Percentiles rank a stretch among this genome's conserved stretches.
Evolutionary conservation across 2,888 invertebrate genomes (phyloP).

Genomic region (Eulithis testata): DNA sequence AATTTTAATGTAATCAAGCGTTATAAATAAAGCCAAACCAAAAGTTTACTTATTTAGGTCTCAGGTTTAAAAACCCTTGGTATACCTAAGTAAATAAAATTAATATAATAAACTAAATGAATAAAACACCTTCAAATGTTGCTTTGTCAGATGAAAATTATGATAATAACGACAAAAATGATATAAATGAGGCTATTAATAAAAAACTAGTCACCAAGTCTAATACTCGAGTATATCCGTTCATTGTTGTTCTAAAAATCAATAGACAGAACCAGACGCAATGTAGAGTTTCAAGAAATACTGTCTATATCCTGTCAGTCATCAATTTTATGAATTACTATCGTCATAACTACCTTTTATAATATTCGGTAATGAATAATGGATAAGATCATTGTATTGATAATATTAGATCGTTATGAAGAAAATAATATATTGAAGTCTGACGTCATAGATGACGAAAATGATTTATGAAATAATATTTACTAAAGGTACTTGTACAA

Average conservation of each 20-base stretch:
- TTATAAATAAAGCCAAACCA: neutral
- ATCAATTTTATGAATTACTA: constrained; percentile 20
- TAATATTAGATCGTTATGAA: no score
- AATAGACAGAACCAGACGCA: constrained; percentile 7
- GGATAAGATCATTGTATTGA: constrained; percentile 6
- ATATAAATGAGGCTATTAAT: neutral
- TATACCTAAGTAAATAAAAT: no score
- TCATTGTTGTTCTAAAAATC: constrained; percentile 23
- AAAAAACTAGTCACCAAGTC: neutral
- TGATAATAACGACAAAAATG: neutral
- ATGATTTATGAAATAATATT: no score
- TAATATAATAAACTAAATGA: no score
- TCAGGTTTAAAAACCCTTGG: no score
- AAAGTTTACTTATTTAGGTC: no score
- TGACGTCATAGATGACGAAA: no score
- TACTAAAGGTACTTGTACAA: no score
- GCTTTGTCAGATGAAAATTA: neutral
- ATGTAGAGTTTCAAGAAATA: constrained; percentile 22
- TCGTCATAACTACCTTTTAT: constrained; percentile 6
- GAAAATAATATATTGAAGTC: no score
- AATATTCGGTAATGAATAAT: constrained; percentile 7
- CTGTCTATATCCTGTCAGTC: constrained; percentile 17
- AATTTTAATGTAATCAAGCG: neutral
- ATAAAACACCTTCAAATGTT: no score
- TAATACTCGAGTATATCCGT: constrained; percentile 9